Conservation (phyloP, 2,797 vertebrate species). For the Adelosebastes latens region DNA sequence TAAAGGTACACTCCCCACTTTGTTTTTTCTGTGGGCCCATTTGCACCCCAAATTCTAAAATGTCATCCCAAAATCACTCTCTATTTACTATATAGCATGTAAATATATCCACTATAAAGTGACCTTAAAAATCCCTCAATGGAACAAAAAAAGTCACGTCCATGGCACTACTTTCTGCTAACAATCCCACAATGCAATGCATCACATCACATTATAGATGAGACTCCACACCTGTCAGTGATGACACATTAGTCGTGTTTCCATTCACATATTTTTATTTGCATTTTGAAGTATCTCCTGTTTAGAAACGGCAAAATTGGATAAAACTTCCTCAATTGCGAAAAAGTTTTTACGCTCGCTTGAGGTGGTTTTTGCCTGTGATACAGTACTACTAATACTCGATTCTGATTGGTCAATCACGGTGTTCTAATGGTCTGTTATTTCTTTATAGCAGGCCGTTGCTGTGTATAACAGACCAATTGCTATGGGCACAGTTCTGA, state of each 20-base stretch:
- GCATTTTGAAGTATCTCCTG: too few relatives aligned
- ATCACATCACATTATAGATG: background rate
- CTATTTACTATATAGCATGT: background rate
- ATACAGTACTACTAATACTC: too few relatives aligned
- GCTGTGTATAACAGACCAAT: too few relatives aligned
- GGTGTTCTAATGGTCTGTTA: too few relatives aligned
- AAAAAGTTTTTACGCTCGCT: too few relatives aligned
- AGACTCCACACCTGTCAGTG: background rate
- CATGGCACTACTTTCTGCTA: background rate
- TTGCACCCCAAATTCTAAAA: background rate
- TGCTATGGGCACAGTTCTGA: too few relatives aligned
- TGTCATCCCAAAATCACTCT: background rate
- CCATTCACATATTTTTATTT: too few relatives aligned
- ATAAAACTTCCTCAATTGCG: too few relatives aligned
- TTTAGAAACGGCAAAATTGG: too few relatives aligned
- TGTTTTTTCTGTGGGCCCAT: background rate
- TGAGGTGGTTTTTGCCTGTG: too few relatives aligned
- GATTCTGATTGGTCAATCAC: too few relatives aligned
- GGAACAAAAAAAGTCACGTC: background rate
- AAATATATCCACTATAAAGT: background rate
- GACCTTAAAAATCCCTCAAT: background rate
- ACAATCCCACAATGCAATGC: background rate
- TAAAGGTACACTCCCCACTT: accelerated
- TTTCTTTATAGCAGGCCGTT: too few relatives aligned
- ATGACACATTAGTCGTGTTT: background rate